phyloP scores from a whole-genome alignment of 2,888 invertebrate species.

The Lissonota sp. region DNA sequence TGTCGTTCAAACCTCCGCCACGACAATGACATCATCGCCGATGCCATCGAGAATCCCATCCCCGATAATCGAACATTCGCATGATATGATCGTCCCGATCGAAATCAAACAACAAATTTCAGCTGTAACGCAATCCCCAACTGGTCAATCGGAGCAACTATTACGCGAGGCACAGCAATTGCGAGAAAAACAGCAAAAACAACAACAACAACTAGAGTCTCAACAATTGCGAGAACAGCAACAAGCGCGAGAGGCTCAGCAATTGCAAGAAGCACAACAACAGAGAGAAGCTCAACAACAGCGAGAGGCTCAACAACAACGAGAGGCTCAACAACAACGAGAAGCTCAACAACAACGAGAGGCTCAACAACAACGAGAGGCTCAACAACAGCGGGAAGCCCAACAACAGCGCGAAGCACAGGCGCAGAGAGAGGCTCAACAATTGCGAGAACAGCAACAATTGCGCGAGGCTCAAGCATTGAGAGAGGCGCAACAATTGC shows the following conservation, averaged over 20 bases:
- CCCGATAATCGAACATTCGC: slow-evolving; percentile 45
- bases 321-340: slow-evolving; percentile 59
- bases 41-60: slow-evolving; percentile 54
- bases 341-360: slow-evolving; percentile 78
- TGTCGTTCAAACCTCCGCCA: slow-evolving; percentile 48
- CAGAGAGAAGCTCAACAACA: slow-evolving; percentile 25
- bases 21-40: slow-evolving; percentile 61
- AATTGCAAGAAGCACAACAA: slow-evolving; percentile 28
- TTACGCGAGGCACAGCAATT: slow-evolving; percentile 49
- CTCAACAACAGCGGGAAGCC: slow-evolving; percentile 45
- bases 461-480: slow-evolving; percentile 47
- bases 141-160: slow-evolving; percentile 82
- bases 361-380: slow-evolving; percentile 52
- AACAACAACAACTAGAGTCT: slow-evolving; percentile 54
- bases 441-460: slow-evolving; percentile 47
- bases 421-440: slow-evolving; percentile 27
- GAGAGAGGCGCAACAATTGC: slow-evolving; percentile 65
- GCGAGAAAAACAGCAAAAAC: slow-evolving; percentile 49
- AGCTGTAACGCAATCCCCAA: slow-evolving; percentile 73
- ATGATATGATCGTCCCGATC: slow-evolving; percentile 13
- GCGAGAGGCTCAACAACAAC: not conserved
- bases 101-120: no score
- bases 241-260: slow-evolving; percentile 9
- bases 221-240: slow-evolving; percentile 73
- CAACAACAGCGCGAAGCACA: slow-evolving; percentile 64